These are phyloP conservation scores for Sycophila texana DNA, from an alignment of 2,888 invertebrate genomes.

Conservation along the genomic window DNA sequence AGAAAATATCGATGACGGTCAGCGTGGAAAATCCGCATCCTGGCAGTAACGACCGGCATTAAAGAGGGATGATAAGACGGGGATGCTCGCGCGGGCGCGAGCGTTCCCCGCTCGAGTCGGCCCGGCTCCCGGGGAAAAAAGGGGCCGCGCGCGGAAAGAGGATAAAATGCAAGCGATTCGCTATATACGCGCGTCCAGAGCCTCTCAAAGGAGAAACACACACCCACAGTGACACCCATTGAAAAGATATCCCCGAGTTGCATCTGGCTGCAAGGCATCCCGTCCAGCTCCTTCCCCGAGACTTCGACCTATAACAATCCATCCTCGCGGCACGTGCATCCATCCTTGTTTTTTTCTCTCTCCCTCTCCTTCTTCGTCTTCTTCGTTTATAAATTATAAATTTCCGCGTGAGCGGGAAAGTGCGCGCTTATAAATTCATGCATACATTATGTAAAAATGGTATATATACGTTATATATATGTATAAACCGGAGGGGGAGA, in stretches of 20 bases:
- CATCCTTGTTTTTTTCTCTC: background rate
- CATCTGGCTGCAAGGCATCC: background rate
- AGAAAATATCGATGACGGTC: constrained; percentile 67
- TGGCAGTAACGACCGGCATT: constrained; percentile 72
- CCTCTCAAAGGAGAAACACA: too few relatives aligned
- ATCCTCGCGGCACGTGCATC: background rate
- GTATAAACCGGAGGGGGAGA: background rate
- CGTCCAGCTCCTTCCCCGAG: background rate
- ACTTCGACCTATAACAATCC: constrained; percentile 22
- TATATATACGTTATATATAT: background rate
- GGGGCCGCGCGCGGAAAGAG: background rate
- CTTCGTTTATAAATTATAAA: constrained; percentile 48
- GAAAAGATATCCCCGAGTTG: constrained; percentile 9
- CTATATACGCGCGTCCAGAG: too few relatives aligned
- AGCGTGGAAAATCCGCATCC: constrained; percentile 70
- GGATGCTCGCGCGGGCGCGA: constrained; percentile 8
- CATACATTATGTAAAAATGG: constrained; percentile 51
- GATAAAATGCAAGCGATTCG: too few relatives aligned
- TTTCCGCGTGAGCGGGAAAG: constrained; percentile 43
- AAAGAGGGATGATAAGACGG: constrained; percentile 48
- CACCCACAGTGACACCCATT: background rate
- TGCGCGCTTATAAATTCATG: constrained; percentile 39
- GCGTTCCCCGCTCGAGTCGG: too few relatives aligned
- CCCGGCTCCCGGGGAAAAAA: background rate
- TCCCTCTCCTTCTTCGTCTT: background rate